Evolutionary conservation across 2,888 invertebrate genomes (phyloP), one percentile per base, ranked within the genome.

Genomic region (Ganaspis brasiliensis): DNA sequence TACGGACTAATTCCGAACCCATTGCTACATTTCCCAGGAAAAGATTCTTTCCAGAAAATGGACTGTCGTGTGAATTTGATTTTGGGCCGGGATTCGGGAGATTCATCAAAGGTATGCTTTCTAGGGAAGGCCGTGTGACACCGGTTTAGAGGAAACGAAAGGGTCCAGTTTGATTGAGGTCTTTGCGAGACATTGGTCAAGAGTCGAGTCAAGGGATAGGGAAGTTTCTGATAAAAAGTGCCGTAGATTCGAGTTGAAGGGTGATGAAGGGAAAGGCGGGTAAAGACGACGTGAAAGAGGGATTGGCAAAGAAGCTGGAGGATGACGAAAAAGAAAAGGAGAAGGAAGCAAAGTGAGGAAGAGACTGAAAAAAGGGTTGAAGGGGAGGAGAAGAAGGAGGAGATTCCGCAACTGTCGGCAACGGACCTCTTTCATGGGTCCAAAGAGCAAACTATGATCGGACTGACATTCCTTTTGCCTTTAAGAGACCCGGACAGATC

Each of bases 361-460:
- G 78, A 61, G 72, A 59, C 40, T 63, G 72, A 76, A 74, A 31
- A 55, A 76, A 59, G 72, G 45, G 45, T 59, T 16, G 71, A 37
- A n/a, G 72, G 74, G 76, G 70, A 70, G 61, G 72, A 59, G 74
- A n/a, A n/a, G n/a, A 82, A 81, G 63, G 72, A 67, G 76, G 61
- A 79, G 80, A 81, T 79, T 80, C 80, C 76, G 77, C 78, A 79
- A 82, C 79, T 78, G 82, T 79, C 80, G 80, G 80, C 71, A 74
- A 78, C 84, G 82, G 83, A 81, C 81, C 86, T 84, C 86, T 89
- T 87, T 89, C 86, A 85, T 83, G 83, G 84, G 83, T 82, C 86
- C 83, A 82, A 88, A 87, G 87, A 86, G 87, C 87, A 85, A 88
- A 87, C 89, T 90, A 89, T 89, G 90, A 91, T 89, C 88, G 86